phyloP scores from a whole-genome alignment of 2,113 vertebrate genomes.

The Plestiodon gilberti region DNA sequence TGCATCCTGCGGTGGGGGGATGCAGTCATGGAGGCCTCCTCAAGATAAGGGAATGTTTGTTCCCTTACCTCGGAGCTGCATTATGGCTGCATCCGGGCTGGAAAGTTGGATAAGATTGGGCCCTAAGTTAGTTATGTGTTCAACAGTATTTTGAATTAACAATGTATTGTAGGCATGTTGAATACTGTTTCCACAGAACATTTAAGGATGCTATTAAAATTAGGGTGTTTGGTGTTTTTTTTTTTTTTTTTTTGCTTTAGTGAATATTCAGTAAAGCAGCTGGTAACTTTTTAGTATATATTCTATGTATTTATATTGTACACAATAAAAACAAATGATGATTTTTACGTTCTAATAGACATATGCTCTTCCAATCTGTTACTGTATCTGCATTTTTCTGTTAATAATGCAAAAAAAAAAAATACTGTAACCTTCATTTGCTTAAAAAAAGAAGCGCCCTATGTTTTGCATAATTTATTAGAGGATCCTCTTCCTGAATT shows the following conservation, averaged over 20 bases:
- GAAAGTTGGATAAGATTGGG: no score
- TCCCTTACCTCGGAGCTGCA: no score
- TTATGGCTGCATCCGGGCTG: no score
- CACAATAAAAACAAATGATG: constrained; percentile 41
- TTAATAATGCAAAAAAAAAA: constrained; percentile 45
- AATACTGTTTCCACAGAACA: no score
- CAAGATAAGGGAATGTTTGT: no score
- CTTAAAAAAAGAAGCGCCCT: constrained; percentile 26
- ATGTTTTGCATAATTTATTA: constrained; percentile 50
- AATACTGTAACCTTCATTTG: constrained; percentile 38
- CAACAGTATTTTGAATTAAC: no score
- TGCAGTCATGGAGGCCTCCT: no score
- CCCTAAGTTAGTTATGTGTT: no score
- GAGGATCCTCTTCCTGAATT: constrained; percentile 21
- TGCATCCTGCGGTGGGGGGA: no score
- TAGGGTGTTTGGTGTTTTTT: constrained; percentile 12
- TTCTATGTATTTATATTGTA: constrained; percentile 1
- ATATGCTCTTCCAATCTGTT: not conserved
- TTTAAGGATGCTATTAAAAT: not conserved
- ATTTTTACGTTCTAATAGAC: constrained; percentile 35
- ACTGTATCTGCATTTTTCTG: constrained; percentile 16
- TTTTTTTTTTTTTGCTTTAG: constrained; percentile 5
- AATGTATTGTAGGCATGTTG: no score
- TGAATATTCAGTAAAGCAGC: constrained; percentile 26
- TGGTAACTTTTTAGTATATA: not conserved